Percentiles rank a stretch among this genome's conserved stretches.
phyloP scores from a whole-genome alignment of 2,888 invertebrate genomes.

The Oligia latruncula region DNA sequence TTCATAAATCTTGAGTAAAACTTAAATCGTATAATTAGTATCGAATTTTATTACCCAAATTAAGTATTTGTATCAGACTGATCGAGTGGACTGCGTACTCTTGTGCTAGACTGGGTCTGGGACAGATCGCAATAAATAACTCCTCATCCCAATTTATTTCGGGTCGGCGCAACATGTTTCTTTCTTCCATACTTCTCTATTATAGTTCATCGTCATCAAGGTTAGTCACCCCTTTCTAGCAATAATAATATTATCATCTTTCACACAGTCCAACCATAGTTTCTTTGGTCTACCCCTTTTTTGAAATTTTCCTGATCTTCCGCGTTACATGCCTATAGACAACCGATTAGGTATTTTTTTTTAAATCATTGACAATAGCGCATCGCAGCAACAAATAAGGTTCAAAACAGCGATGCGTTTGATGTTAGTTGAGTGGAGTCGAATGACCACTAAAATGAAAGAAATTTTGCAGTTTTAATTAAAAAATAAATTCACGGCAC shows the following conservation, averaged over 20 bases:
- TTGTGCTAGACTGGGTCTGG: not conserved
- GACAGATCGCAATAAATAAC: not conserved
- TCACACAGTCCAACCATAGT: not conserved
- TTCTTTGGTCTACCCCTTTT: not conserved
- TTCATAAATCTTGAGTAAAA: slow-evolving; percentile 10
- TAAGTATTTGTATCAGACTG: not conserved
- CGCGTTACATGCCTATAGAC: not conserved
- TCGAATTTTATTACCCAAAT: not conserved
- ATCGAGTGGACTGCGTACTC: not conserved
- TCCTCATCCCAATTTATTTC: not conserved
- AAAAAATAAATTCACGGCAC: not conserved
- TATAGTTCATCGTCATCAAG: not conserved
- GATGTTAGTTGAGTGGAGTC: too few species aligned
- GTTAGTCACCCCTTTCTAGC: not conserved
- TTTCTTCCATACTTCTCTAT: not conserved
- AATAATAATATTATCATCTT: not conserved
- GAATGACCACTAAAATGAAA: not conserved
- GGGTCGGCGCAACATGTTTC: not conserved
- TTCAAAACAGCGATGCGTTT: not conserved
- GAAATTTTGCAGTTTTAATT: not conserved
- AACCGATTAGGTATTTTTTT: not conserved
- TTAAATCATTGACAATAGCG: too few species aligned
- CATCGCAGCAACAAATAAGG: not conserved
- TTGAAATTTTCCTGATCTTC: not conserved
- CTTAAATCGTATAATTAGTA: not conserved